Evolutionary conservation across 2,797 vertebrate genomes (phyloP), one percentile per base, ranked within the genome.

Genomic region (Chelmon rostratus): DNA sequence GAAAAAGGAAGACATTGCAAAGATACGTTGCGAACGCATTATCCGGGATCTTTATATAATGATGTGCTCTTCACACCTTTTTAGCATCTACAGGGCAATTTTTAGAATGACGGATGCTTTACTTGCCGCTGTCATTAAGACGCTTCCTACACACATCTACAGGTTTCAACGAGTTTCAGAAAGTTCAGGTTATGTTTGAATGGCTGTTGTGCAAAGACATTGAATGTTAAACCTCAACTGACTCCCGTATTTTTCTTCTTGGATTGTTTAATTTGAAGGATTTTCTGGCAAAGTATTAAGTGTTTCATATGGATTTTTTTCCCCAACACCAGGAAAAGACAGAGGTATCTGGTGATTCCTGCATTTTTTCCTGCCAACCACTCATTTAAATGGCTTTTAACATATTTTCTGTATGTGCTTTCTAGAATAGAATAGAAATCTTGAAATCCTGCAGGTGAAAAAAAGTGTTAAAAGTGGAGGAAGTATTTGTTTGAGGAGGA

Each of bases 1-100:
- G n/a, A 11, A 49, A 57, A 33, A 19, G 6, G 19, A 38, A 10
- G 25, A 21, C 23, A 53, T 35, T 33, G 25, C 54, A 44, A 50
- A 64, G 64, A 69, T 1, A 67, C 52, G 68, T 6, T 67, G 18
- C n/a, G 21, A 52, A 57, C 0, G 15, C 16, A 42, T 83, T 19
- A 75, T 57, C 21, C 7, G 13, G n/a, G 21, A 64, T 79, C 15
- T 18, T 75, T 49, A 64, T 31, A 46, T 73, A 44, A 76, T 57
- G 21, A 23, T 2, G 18, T 52, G 21, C n/a, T 15, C 15, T 38
- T 81, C 6, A 56, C 44, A 59, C 49, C 19, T 53, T 58, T 63
- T 35, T 54, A 19, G 47, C 6, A 58, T 42, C 71, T 31, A 33
- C 19, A 73, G 21, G 16, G 40, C 11, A 10, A n/a, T 62, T 62